These are phyloP conservation scores for Toxotes lorentzi DNA, from an alignment of 2,797 vertebrate species.

Conservation along the genomic window DNA sequence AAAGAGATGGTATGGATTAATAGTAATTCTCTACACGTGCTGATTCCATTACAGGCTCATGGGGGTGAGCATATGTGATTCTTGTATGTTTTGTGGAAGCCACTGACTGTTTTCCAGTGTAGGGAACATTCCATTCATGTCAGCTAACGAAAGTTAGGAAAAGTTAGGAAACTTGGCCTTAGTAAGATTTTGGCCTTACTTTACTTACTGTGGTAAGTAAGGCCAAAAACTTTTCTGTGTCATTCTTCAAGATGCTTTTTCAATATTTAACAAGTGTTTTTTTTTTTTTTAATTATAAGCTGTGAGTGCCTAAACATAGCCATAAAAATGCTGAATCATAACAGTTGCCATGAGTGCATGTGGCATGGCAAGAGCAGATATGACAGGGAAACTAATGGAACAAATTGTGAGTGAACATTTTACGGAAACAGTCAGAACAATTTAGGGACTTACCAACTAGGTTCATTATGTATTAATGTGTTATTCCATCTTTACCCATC, in stretches of 20 bases:
- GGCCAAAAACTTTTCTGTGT: background rate
- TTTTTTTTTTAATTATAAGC: background rate
- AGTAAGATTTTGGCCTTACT: background rate
- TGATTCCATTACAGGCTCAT: conserved; percentile 41
- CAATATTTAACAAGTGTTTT: background rate
- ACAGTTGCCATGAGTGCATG: background rate
- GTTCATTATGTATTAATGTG: background rate
- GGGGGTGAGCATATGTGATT: conserved; percentile 2
- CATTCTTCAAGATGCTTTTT: background rate
- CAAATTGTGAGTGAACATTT: background rate
- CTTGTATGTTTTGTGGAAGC: background rate
- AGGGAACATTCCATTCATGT: background rate
- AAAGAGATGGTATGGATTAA: conserved; percentile 39
- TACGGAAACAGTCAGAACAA: background rate
- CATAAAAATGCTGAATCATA: background rate
- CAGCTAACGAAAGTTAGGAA: background rate
- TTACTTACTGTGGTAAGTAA: background rate
- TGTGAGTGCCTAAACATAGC: background rate
- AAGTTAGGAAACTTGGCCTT: background rate
- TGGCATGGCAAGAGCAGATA: background rate
- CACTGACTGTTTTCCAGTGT: background rate
- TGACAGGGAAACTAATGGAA: background rate
- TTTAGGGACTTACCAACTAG: background rate
- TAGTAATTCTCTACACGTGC: conserved; percentile 43
- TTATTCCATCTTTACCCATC: conserved; percentile 18